Percentiles rank a stretch among this genome's conserved stretches.
phyloP scores from a whole-genome alignment of 2,113 vertebrate species.

The Boulengeromyrus knoepffleri region DNA sequence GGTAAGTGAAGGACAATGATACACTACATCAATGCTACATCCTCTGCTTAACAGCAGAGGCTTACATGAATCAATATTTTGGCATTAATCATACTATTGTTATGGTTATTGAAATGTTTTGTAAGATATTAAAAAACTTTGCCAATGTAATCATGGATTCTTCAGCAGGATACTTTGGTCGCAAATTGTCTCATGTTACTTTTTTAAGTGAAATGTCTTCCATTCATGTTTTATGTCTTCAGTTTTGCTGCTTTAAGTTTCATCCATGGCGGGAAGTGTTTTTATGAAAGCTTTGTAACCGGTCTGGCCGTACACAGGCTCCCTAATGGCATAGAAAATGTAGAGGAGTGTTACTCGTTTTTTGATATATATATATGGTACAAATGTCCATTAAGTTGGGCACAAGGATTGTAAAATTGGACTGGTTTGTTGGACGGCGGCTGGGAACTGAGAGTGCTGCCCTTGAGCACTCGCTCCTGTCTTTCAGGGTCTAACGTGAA shows the following conservation, averaged over 20 bases:
- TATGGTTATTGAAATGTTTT: neutral
- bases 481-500: slow-evolving; percentile 7
- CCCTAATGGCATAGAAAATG: neutral
- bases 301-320: neutral
- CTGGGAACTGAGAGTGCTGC: too few species aligned
- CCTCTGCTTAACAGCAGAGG: neutral
- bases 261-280: neutral
- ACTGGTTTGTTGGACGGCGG: neutral
- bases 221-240: neutral
- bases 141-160: neutral
- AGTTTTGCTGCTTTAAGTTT: neutral
- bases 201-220: slow-evolving; percentile 10
- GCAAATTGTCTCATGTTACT: neutral
- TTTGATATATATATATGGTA: neutral
- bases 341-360: neutral
- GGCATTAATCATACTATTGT: neutral
- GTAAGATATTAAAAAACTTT: neutral
- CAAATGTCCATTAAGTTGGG: neutral
- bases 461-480: too few species aligned
- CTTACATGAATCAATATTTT: neutral
- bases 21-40: neutral
- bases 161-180: neutral
- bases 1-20: neutral
- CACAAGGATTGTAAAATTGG: neutral
- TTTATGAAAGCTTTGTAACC: neutral